These are phyloP conservation scores for Paraplagusia blochii DNA, from an alignment of 2,113 vertebrate genomes.

Conservation along the genomic window DNA sequence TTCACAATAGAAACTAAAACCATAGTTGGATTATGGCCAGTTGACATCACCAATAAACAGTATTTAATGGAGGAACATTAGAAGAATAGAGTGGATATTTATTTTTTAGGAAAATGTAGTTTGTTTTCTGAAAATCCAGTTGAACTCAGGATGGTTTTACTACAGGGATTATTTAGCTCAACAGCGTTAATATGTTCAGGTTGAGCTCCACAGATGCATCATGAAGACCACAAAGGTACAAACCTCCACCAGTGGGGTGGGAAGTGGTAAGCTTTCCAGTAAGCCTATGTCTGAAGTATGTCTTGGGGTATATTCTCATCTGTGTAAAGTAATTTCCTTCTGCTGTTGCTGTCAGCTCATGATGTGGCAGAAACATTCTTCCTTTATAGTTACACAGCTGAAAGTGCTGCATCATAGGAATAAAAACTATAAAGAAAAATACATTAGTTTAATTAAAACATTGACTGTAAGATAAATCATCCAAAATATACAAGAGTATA, in stretches of 20 bases:
- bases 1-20: not conserved
- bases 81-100: too few relatives aligned
- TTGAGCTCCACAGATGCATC: not conserved
- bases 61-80: too few relatives aligned
- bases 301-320: conserved; percentile 33
- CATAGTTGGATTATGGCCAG: too few relatives aligned
- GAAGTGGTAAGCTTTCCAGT: conserved; percentile 41
- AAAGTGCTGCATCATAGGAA: conserved; percentile 59
- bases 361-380: conserved; percentile 57
- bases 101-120: too few relatives aligned
- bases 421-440: conserved; percentile 33
- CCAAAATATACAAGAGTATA: too few relatives aligned
- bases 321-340: not conserved
- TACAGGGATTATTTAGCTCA: not conserved
- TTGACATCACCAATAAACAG: not conserved
- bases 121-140: not conserved
- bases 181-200: not conserved
- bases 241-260: not conserved
- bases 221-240: conserved; percentile 25
- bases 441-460: too few relatives aligned
- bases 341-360: conserved; percentile 7
- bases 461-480: too few relatives aligned
- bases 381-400: conserved; percentile 41
- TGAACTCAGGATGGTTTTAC: conserved; percentile 11
- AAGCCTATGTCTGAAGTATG: conserved; percentile 32